Evolutionary conservation across 2,888 invertebrate species (phyloP).

Genomic region (Copidosoma aretas): DNA sequence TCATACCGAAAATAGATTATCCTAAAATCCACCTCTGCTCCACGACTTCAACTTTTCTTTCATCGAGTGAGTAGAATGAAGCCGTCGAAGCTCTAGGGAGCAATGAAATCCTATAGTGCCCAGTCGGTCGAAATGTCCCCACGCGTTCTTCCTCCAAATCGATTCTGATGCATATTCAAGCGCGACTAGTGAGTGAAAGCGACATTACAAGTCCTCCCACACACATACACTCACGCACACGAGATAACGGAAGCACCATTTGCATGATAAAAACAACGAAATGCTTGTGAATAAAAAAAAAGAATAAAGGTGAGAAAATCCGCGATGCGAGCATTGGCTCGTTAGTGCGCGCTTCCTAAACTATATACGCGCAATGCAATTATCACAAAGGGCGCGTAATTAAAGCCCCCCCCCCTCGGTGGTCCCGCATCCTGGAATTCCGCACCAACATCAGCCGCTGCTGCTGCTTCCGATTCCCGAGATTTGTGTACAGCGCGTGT

Average conservation of each 20-base stretch:
- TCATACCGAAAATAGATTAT: too few species aligned
- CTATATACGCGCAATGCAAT: not conserved
- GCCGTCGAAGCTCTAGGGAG: not conserved
- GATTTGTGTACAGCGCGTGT: too few species aligned
- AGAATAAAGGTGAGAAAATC: not conserved
- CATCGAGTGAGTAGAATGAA: not conserved
- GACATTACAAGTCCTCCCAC: not conserved
- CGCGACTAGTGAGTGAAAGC: not conserved
- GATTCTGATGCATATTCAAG: not conserved
- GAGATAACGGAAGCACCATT: not conserved
- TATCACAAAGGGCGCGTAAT: not conserved
- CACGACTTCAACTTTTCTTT: too few species aligned
- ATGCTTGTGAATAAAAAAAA: not conserved
- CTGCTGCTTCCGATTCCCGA: not conserved
- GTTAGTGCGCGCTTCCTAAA: not conserved
- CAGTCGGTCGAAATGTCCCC: not conserved
- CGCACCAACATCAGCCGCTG: not conserved
- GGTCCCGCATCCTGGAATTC: not conserved
- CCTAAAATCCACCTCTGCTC: too few species aligned
- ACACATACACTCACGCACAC: not conserved
- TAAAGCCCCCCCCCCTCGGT: not conserved
- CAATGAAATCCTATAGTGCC: not conserved
- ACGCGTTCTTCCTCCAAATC: not conserved
- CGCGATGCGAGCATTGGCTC: not conserved
- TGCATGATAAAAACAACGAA: not conserved